Base-by-base conservation (phyloP, 35 echinoderm and acorn worm species). In the Heliocidaris erythrogramma region DNA sequence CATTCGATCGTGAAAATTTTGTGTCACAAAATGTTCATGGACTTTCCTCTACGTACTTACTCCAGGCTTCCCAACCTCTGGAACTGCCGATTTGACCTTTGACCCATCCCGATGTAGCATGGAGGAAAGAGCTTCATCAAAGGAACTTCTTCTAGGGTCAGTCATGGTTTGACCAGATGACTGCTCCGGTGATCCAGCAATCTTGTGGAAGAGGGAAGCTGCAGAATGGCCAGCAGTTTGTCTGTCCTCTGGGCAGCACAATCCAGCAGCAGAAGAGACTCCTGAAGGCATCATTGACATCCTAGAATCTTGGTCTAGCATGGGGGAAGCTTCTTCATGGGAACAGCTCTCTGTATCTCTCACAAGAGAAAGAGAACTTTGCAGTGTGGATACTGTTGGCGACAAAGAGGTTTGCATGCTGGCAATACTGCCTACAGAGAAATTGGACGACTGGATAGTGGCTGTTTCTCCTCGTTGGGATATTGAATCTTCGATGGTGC, bases 51-150 rank as follows among this genome's bases (percentile, higher is more conserved):
- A 42, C 35, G 3, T 78, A 78, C 65, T 78, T n/a, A 78, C 65
- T 78, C 27, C n/a, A 24, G 27, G 17, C 27, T n/a, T 78, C 21
- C 7, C 27, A n/a, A 27, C 65, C 65, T 78, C 65, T 7, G 7
- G 65, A 24, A 24, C 65, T 78, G 65, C 21, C 21, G 65, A 24
- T 18, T n/a, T 78, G 65, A 78, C 65, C 27, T 21, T 78, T 78
- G 65, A 78, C 27, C 32, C 14, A 18, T 89, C 29, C 47, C 7
- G 87, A 24, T 42, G 87, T 5, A 89, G 18, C 87, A 89, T 89
- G 87, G 87, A 89, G 32, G 87, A 32, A 13, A 89, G 32, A 8
- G 87, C 87, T 32, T n/a, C 87, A 42, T 89, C 87, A 18, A 89
- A 89, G 87, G 87, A 89, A 89, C 87, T 48, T 89, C 31, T 29